Conservation (phyloP, 2,113 vertebrate species). For the Halcyon senegalensis region DNA sequence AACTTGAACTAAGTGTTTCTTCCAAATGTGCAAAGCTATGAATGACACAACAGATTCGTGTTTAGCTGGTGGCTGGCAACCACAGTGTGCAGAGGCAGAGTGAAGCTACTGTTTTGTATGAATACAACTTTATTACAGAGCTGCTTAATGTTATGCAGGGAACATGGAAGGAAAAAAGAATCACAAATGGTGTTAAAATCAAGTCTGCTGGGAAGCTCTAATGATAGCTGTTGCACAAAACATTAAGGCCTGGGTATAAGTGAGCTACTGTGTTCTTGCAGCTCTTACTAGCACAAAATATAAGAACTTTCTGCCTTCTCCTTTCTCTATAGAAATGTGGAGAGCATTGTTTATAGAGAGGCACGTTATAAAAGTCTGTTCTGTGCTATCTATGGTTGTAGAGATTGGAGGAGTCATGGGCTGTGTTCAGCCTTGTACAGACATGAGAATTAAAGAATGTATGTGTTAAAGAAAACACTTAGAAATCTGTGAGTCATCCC, state of each 20-base stretch:
- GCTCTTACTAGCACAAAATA: background rate
- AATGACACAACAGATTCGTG: background rate
- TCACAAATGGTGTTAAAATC: background rate
- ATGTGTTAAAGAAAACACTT: background rate
- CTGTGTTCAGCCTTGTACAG: background rate
- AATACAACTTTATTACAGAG: background rate
- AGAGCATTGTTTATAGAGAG: background rate
- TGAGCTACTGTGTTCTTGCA: background rate
- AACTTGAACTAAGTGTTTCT: background rate
- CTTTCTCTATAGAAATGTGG: background rate
- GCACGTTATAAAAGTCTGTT: background rate
- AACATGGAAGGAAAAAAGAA: background rate
- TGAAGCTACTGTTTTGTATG: background rate
- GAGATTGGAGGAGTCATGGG: background rate
- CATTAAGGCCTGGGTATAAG: background rate
- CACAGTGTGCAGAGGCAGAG: background rate
- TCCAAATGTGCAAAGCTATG: background rate
- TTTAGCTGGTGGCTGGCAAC: background rate
- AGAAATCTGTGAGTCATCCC: constrained; percentile 1
- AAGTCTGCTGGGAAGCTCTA: background rate
- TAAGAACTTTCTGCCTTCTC: background rate
- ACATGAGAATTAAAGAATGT: background rate
- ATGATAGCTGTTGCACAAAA: background rate
- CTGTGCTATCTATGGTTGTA: background rate
- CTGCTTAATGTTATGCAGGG: background rate